phyloP scores from a whole-genome alignment of 2,888 invertebrate genomes.

The Apamea epomidion region DNA sequence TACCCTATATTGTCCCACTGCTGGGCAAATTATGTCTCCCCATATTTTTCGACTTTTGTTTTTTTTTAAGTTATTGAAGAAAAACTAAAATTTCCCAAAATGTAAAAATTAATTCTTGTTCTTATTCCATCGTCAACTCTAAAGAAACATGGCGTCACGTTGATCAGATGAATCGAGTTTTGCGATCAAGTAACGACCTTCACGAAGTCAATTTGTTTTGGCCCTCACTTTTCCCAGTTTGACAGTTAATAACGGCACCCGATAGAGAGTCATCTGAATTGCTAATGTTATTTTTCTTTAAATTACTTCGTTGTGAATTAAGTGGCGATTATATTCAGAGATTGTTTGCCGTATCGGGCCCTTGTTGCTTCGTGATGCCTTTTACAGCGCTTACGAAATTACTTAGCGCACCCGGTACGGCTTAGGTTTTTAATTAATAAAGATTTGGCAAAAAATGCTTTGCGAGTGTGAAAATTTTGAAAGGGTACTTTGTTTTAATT shows the following conservation, averaged over 20 bases:
- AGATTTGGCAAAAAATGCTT: conserved; percentile 6
- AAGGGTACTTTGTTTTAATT: conserved; percentile 19
- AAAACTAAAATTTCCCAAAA: no score
- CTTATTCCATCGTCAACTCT: conserved; percentile 2
- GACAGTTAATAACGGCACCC: conserved; percentile 87
- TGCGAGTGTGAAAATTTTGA: not conserved
- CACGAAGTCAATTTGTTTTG: conserved; percentile 83
- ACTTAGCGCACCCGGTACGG: conserved; percentile 34
- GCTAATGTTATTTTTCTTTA: conserved; percentile 90
- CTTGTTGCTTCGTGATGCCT: conserved; percentile 72
- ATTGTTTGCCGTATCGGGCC: conserved; percentile 82
- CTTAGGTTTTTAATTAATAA: conserved; percentile 56
- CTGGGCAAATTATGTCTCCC: no score
- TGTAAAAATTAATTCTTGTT: not conserved
- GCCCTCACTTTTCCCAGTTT: conserved; percentile 81
- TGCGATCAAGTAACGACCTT: conserved; percentile 73
- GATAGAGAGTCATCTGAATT: conserved; percentile 87
- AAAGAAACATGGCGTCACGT: conserved; percentile 74
- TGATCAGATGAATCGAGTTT: conserved; percentile 79
- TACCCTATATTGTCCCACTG: no score
- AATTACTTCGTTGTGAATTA: conserved; percentile 87
- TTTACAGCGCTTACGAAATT: conserved; percentile 58
- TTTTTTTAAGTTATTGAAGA: no score
- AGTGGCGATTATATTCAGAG: conserved; percentile 85
- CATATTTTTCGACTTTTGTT: no score